These are phyloP conservation scores for Lepidostoma basale DNA, from an alignment of 1,140 invertebrate species.

Conservation along the genomic window DNA sequence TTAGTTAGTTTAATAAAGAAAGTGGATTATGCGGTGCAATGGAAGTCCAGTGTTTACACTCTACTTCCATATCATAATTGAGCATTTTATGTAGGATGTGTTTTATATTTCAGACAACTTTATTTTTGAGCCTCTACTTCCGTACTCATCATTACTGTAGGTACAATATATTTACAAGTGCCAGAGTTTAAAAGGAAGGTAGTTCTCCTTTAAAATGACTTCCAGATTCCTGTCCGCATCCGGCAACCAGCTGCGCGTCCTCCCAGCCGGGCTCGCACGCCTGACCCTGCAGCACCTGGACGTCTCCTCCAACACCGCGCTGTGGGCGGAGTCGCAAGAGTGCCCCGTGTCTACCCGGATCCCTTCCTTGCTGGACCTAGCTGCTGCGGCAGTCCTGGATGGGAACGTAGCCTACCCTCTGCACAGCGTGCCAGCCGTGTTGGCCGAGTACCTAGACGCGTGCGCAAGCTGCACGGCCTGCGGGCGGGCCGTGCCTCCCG, in stretches of 20 bases:
- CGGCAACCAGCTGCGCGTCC: slow-evolving; percentile 21
- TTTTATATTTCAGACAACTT: neutral
- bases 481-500: neutral
- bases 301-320: slow-evolving; percentile 33
- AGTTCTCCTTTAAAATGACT: neutral
- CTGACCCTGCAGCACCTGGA: slow-evolving; percentile 19
- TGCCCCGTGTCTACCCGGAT: neutral
- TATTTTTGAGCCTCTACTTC: neutral
- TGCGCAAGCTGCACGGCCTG: slow-evolving; percentile 14
- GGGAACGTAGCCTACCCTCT: slow-evolving; percentile 5
- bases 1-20: no score
- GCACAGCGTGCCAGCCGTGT: neutral
- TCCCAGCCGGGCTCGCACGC: slow-evolving; percentile 22
- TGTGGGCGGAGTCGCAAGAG: neutral
- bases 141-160: neutral
- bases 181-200: neutral
- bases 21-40: no score
- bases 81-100: neutral
- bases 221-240: slow-evolving; percentile 35
- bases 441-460: slow-evolving; percentile 8
- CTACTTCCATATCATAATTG: neutral
- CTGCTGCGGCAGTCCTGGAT: slow-evolving; percentile 1
- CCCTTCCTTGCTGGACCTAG: slow-evolving; percentile 11
- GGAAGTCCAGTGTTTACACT: neutral
- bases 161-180: neutral